Conservation (phyloP, 2,113 vertebrate genomes). For the Triplophysa rosa region DNA sequence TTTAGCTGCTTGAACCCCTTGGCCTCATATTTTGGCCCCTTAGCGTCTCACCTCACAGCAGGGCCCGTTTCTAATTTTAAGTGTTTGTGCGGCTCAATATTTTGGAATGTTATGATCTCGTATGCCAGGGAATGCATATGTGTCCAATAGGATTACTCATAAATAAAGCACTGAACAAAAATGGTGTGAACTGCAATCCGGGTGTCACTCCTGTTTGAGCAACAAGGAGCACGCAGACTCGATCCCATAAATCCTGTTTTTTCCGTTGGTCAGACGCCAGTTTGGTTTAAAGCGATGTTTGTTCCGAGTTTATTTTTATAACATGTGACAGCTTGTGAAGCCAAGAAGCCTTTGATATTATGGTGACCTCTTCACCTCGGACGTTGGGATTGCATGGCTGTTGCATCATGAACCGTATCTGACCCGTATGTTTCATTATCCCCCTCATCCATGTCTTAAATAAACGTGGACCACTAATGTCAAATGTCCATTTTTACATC, state of each 20-base stretch:
- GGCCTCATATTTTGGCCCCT: neutral
- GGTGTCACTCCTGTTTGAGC: constrained; percentile 2
- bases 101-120: constrained; percentile 39
- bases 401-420: constrained; percentile 35
- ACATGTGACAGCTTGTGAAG: constrained; percentile 4
- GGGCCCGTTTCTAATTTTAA: constrained; percentile 40
- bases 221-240: constrained; percentile 5
- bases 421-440: neutral
- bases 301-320: neutral
- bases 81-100: constrained; percentile 6
- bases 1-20: neutral
- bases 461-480: constrained; percentile 22
- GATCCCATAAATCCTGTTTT: constrained; percentile 29
- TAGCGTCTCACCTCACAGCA: neutral
- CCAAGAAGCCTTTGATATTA: constrained; percentile 25
- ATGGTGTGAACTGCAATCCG: constrained; percentile 12
- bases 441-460: constrained; percentile 5
- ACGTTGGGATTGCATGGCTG: constrained; percentile 13
- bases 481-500: neutral
- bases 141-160: constrained; percentile 16
- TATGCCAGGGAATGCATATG: constrained; percentile 43
- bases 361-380: neutral
- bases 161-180: constrained; percentile 28
- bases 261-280: constrained; percentile 7
- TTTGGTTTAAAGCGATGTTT: constrained; percentile 23